Conservation (phyloP, 2,888 invertebrate species). For the Luperina nickerlii region DNA sequence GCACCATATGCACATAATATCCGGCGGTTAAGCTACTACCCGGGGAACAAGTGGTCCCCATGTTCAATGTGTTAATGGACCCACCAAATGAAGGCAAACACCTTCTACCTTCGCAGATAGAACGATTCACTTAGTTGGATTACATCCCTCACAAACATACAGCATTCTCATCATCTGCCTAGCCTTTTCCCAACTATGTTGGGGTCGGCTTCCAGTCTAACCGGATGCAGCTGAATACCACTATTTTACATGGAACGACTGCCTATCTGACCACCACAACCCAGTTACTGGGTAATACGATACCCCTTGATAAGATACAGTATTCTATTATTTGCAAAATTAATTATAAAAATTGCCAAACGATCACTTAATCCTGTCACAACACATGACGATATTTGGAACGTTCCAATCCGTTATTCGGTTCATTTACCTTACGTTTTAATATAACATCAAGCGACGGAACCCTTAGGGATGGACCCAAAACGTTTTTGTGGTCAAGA, state of each 20-base stretch:
- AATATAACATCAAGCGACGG: conserved; percentile 62
- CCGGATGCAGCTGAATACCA: no score
- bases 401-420: conserved; percentile 30
- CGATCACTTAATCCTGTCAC: conserved; percentile 34
- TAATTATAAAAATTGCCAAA: conserved; percentile 16
- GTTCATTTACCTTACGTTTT: conserved; percentile 67
- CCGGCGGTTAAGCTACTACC: neutral
- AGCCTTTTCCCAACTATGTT: no score
- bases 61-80: neutral
- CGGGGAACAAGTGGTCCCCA: neutral
- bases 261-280: no score
- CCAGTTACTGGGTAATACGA: no score
- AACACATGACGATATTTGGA: conserved; percentile 33
- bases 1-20: neutral
- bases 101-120: fast-evolving
- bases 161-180: no score
- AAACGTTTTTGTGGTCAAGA: conserved; percentile 70
- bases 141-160: neutral
- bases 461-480: conserved; percentile 62
- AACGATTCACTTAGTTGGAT: neutral
- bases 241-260: no score
- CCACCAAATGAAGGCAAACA: neutral
- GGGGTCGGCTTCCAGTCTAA: no score
- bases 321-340: neutral
- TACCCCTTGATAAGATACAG: no score